These are phyloP conservation scores for Anoplopoma fimbria DNA, from an alignment of 2,113 vertebrate genomes.

Conservation along the genomic window DNA sequence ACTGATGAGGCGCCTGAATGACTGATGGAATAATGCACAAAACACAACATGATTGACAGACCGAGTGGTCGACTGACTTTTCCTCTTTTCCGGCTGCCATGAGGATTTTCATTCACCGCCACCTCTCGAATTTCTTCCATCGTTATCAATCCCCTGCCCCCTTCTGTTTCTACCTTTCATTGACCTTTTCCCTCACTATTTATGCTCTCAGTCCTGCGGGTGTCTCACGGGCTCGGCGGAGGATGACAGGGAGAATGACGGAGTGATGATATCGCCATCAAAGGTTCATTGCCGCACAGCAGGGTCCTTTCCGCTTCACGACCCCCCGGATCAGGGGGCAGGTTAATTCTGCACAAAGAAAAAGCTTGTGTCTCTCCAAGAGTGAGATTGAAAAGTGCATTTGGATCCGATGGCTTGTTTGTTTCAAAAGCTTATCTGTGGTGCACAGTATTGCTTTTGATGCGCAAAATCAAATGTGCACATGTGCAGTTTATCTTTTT, in stretches of 20 bases:
- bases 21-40: conserved; percentile 43
- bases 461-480: conserved; percentile 59
- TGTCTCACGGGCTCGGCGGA: conserved; percentile 36
- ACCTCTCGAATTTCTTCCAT: conserved; percentile 35
- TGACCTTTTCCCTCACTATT: conserved; percentile 52
- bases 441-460: conserved; percentile 52
- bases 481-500: conserved; percentile 38
- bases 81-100: background rate
- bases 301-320: conserved; percentile 43
- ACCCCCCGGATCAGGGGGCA: conserved; percentile 52
- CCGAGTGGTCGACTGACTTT: conserved; percentile 15
- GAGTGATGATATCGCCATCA: conserved; percentile 60
- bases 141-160: conserved; percentile 1
- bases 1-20: conserved; percentile 36
- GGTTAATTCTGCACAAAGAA: conserved; percentile 52
- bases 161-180: conserved; percentile 38
- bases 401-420: conserved; percentile 64
- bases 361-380: conserved; percentile 65
- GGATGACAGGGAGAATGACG: conserved; percentile 49
- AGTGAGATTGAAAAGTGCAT: conserved; percentile 58
- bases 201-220: conserved; percentile 36
- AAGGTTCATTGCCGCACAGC: conserved; percentile 44
- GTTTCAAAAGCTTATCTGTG: conserved; percentile 70
- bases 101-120: conserved; percentile 12
- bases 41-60: conserved; percentile 52